phyloP scores from a whole-genome alignment of 2,113 vertebrate genomes.

The Syngnathus typhle region DNA sequence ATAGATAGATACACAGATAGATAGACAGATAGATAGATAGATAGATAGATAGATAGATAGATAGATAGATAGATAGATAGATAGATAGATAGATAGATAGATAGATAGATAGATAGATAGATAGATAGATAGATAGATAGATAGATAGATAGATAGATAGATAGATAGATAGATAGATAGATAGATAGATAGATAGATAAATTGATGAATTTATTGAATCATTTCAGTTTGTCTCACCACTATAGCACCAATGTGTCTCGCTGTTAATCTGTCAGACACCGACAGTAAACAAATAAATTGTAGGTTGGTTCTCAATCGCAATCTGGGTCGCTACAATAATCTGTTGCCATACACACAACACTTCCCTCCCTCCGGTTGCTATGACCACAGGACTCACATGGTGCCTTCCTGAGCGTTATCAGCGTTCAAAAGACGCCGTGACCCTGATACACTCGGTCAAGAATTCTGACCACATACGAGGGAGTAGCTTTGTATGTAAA shows the following conservation, averaged over 20 bases:
- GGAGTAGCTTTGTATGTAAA: neutral
- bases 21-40: too few species aligned
- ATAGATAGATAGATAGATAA: too few species aligned
- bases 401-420: neutral
- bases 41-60: too few species aligned
- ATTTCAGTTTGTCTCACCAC: neutral
- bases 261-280: neutral
- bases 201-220: too few species aligned
- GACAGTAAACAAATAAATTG: neutral
- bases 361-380: neutral
- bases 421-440: neutral
- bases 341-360: neutral
- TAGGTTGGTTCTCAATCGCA: neutral
- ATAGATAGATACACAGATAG: neutral
- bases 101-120: neutral
- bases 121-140: too few species aligned
- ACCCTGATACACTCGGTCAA: neutral
- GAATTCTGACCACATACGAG: neutral
- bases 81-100: too few species aligned
- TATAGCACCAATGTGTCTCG: neutral
- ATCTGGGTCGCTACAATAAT: neutral
- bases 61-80: too few species aligned
- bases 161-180: too few species aligned
- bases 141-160: too few species aligned
- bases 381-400: neutral